These are phyloP conservation scores for Drosophila borborema DNA, from an alignment of 2,888 invertebrate genomes.

Conservation along the genomic window DNA sequence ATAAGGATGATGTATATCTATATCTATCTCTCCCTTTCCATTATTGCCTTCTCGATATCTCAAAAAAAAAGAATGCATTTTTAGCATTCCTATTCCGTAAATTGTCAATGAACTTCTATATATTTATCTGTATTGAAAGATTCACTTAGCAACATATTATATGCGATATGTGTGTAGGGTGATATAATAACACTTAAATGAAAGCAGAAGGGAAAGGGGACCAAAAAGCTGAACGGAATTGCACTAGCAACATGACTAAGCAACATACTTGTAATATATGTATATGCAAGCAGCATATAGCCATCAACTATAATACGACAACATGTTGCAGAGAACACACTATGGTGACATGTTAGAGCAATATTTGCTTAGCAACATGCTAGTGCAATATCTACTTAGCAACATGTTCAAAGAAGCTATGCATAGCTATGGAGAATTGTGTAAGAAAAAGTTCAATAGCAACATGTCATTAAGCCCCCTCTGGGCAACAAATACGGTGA, in stretches of 20 bases:
- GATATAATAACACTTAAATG: slow-evolving; percentile 41
- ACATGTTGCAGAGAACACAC: background rate
- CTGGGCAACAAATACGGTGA: background rate
- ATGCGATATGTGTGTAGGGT: too few species aligned
- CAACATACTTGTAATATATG: background rate
- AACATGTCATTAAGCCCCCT: background rate
- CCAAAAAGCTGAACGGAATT: background rate
- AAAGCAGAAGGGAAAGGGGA: background rate
- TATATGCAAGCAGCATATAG: background rate
- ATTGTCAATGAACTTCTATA: background rate
- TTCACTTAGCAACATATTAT: too few species aligned
- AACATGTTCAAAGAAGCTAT: background rate
- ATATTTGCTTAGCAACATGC: background rate
- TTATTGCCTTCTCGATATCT: background rate
- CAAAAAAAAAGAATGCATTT: background rate
- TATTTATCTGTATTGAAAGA: too few species aligned
- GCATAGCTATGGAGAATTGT: background rate
- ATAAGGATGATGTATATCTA: background rate
- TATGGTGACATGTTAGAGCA: background rate
- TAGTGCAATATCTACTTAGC: background rate
- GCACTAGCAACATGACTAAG: background rate
- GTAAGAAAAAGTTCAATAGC: background rate
- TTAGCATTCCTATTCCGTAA: too few species aligned
- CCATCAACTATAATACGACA: background rate
- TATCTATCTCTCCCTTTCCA: background rate